Evolutionary conservation across 2,113 vertebrate species (phyloP).

Genomic region (Thomomys bottae): DNA sequence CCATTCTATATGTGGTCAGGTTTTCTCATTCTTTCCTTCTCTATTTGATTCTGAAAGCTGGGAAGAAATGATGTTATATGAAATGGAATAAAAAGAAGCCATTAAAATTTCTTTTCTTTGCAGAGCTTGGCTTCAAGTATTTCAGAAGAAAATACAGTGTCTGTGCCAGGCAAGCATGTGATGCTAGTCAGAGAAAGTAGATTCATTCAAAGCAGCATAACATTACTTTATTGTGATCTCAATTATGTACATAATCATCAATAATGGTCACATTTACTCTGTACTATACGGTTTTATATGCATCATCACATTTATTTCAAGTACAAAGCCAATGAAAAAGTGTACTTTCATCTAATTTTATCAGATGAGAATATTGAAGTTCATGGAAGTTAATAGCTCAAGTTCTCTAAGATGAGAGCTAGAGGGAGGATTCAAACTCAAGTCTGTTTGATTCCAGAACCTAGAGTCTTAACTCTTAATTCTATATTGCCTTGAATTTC

Average conservation of each 20-base stretch:
- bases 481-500: conserved; percentile 13
- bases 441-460: not conserved
- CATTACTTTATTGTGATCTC: not conserved
- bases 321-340: not conserved
- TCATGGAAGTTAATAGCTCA: not conserved
- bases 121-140: not conserved
- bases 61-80: not conserved
- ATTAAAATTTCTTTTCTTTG: not conserved
- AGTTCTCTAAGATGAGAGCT: not conserved
- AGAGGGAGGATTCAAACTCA: not conserved
- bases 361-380: conserved; percentile 28
- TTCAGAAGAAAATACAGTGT: not conserved
- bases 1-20: not conserved
- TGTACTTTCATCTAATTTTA: not conserved
- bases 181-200: not conserved
- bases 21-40: conserved; percentile 20
- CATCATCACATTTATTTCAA: not conserved
- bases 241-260: not conserved
- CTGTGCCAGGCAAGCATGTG: not conserved
- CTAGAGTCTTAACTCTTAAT: not conserved
- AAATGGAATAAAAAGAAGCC: not conserved
- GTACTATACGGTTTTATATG: not conserved
- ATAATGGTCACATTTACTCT: not conserved
- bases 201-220: not conserved
- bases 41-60: not conserved